A percentile compares a stretch with the other conserved stretches of the same genome.
Evolutionary conservation across 2,888 invertebrate genomes (phyloP).

Genomic region (Cerastis leucographa): DNA sequence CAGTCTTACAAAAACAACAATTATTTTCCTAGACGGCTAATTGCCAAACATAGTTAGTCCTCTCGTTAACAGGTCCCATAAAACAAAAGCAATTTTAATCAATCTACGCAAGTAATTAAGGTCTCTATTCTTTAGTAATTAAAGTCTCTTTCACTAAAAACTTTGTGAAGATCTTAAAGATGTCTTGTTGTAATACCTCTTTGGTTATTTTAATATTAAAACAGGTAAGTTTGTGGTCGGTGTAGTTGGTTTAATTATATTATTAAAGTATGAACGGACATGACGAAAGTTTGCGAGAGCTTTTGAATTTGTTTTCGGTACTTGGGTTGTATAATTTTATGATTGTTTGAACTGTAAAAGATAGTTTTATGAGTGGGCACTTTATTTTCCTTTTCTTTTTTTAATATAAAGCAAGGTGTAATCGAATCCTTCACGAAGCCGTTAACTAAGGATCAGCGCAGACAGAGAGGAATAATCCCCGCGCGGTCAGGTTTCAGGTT

Average conservation of each 20-base stretch:
- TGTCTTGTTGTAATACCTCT: constrained; percentile 27
- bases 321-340: not conserved
- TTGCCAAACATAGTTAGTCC: not conserved
- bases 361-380: not conserved
- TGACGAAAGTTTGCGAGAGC: not conserved
- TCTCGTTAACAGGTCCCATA: constrained; percentile 3
- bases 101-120: constrained; percentile 60
- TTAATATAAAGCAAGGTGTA: too few species aligned
- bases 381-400: too few species aligned
- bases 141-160: constrained; percentile 30
- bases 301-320: constrained; percentile 6
- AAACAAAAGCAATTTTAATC: constrained; percentile 45
- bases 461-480: too few species aligned
- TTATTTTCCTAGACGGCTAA: not conserved
- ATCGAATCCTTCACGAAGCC: too few species aligned
- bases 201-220: constrained; percentile 50
- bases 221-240: constrained; percentile 22
- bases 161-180: constrained; percentile 22
- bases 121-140: constrained; percentile 43
- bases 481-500: too few species aligned
- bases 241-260: constrained; percentile 14
- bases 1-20: not conserved
- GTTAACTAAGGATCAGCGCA: too few species aligned
- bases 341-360: not conserved
- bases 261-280: constrained; percentile 16